These are phyloP conservation scores for Bombus balteatus DNA, from an alignment of 1,140 invertebrate genomes.

Conservation along the genomic window DNA sequence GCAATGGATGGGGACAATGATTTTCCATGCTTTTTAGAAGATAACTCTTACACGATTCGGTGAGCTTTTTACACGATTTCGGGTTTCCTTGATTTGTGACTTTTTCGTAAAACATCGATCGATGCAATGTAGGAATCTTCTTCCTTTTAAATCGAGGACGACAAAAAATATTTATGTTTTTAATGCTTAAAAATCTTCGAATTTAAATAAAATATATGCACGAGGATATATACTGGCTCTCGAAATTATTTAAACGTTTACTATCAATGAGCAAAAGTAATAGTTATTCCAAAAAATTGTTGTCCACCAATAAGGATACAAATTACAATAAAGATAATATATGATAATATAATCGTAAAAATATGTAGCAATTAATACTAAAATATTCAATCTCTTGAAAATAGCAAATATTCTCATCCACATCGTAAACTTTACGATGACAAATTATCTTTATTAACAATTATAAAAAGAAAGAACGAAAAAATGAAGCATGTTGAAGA, in stretches of 20 bases:
- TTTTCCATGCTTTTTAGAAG: not conserved
- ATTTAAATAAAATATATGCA: no score
- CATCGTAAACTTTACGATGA: not conserved
- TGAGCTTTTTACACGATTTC: not conserved
- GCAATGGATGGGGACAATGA: not conserved
- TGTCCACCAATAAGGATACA: no score
- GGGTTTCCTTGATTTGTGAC: not conserved
- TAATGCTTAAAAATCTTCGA: not conserved
- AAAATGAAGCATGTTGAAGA: not conserved
- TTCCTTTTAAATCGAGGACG: not conserved
- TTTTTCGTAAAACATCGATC: no score
- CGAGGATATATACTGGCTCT: not conserved
- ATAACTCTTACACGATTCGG: conserved; percentile 8
- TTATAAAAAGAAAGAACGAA: not conserved
- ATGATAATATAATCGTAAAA: no score
- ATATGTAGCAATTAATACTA: not conserved
- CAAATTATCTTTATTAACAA: no score
- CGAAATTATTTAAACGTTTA: no score
- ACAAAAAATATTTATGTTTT: not conserved
- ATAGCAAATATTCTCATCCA: not conserved
- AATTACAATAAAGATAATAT: no score
- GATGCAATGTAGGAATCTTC: not conserved
- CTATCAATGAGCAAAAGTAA: no score
- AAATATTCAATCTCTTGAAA: not conserved
- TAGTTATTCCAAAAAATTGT: no score